These are phyloP conservation scores for Montipora foliosa DNA, from an alignment of 64 coral and sea anemone genomes.

Conservation along the genomic window DNA sequence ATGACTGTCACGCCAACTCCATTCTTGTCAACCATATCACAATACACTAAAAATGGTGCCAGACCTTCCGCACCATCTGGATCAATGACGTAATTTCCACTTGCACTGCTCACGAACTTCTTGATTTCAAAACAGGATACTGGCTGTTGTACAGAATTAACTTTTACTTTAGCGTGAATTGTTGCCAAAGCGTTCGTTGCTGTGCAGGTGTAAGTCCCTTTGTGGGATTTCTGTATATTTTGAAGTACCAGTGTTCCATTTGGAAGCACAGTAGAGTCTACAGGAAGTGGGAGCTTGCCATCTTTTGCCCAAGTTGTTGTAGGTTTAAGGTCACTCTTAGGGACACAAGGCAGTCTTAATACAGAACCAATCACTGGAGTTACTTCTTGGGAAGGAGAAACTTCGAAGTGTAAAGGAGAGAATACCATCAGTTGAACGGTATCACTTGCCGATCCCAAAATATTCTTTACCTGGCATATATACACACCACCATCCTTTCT, in stretches of 20 bases:
- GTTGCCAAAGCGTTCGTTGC: not conserved
- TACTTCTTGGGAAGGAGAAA: not conserved
- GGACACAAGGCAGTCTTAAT: not conserved
- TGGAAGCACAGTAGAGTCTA: not conserved
- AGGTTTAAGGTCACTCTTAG: not conserved
- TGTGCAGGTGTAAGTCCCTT: not conserved
- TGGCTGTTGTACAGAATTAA: not conserved
- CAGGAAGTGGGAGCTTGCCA: not conserved
- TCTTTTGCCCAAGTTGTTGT: not conserved
- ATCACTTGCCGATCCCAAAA: not conserved
- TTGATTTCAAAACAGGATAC: not conserved
- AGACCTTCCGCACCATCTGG: conserved; percentile 31
- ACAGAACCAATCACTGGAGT: not conserved
- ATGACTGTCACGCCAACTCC: conserved; percentile 50
- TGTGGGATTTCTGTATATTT: not conserved
- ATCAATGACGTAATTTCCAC: conserved; percentile 45
- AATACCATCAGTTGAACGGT: not conserved
- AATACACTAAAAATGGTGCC: conserved; percentile 32
- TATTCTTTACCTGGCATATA: conserved; percentile 9
- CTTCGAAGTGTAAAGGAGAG: not conserved
- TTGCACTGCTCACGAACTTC: not conserved
- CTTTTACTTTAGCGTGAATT: not conserved
- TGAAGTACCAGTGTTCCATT: conserved; percentile 31
- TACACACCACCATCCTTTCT: conserved; percentile 1
- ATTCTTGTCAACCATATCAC: conserved; percentile 49